These are phyloP conservation scores for Cerastoderma edule DNA, from an alignment of 2,888 invertebrate genomes.

Conservation along the genomic window DNA sequence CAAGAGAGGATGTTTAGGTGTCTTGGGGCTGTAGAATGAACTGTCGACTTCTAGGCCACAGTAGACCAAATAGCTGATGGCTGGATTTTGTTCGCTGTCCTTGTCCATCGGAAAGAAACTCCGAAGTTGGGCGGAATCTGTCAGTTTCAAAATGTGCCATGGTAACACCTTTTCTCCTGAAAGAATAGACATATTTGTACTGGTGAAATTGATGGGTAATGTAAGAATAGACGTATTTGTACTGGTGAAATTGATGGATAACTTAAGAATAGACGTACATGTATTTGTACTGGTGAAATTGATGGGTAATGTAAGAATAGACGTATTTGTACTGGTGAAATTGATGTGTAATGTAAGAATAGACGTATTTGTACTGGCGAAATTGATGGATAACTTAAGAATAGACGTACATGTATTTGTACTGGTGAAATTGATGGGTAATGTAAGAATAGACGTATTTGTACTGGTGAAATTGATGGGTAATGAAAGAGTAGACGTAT, in stretches of 20 bases:
- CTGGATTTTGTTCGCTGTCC: neutral
- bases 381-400: too few species aligned
- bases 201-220: neutral
- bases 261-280: neutral
- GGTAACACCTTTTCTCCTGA: slow-evolving; percentile 1
- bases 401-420: too few species aligned
- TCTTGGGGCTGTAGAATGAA: slow-evolving; percentile 25
- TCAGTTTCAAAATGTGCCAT: neutral
- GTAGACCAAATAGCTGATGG: slow-evolving; percentile 20
- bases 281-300: neutral
- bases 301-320: neutral
- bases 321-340: neutral
- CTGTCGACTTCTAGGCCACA: slow-evolving; percentile 32
- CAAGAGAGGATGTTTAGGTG: slow-evolving; percentile 40
- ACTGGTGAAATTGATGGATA: neutral
- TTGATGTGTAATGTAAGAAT: neutral
- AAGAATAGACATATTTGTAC: neutral
- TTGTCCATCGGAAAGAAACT: neutral
- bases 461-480: too few species aligned
- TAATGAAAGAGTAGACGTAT: too few species aligned
- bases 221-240: neutral
- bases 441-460: too few species aligned
- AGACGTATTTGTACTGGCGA: too few species aligned
- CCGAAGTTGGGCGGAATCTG: neutral
- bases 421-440: too few species aligned